A percentile compares a stretch with the other conserved stretches of the same genome.
phyloP scores from a whole-genome alignment of 2,888 invertebrate genomes.

The Argyresthia goedartella region DNA sequence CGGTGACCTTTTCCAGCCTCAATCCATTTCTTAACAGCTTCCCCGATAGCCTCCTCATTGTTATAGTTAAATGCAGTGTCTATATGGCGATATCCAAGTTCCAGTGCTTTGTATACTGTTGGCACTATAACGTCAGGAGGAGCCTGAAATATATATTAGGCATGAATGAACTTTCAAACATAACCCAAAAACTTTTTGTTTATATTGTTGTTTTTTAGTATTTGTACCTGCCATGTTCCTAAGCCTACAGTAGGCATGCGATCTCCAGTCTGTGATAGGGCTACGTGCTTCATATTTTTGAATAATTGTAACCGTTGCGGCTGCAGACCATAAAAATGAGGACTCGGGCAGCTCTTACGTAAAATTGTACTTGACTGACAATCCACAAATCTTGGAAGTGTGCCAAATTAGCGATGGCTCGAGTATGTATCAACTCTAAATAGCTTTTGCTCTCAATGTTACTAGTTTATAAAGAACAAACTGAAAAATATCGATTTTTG shows the following conservation, averaged over 20 bases:
- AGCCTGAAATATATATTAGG: slow-evolving; percentile 45
- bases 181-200: slow-evolving; percentile 3
- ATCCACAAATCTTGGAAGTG: neutral
- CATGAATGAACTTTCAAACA: neutral
- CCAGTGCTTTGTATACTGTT: slow-evolving; percentile 74
- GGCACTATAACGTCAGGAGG: slow-evolving; percentile 74
- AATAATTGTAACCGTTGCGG: slow-evolving; percentile 26
- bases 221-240: slow-evolving; percentile 78
- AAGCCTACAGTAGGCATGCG: slow-evolving; percentile 79
- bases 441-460: no score
- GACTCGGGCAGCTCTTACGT: slow-evolving; percentile 20
- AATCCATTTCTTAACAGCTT: slow-evolving; percentile 76
- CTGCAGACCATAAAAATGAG: slow-evolving; percentile 19
- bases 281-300: slow-evolving; percentile 53
- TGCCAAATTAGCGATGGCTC: neutral
- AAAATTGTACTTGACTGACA: slow-evolving; percentile 12
- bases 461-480: no score
- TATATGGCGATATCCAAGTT: slow-evolving; percentile 80
- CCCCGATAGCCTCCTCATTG: slow-evolving; percentile 82
- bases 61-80: slow-evolving; percentile 86
- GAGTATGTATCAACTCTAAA: neutral
- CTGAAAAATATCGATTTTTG: no score
- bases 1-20: slow-evolving; percentile 73
- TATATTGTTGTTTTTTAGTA: neutral
- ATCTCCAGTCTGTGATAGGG: slow-evolving; percentile 55